phyloP scores from a whole-genome alignment of 2,888 invertebrate species.

The Pristionchus mayeri region DNA sequence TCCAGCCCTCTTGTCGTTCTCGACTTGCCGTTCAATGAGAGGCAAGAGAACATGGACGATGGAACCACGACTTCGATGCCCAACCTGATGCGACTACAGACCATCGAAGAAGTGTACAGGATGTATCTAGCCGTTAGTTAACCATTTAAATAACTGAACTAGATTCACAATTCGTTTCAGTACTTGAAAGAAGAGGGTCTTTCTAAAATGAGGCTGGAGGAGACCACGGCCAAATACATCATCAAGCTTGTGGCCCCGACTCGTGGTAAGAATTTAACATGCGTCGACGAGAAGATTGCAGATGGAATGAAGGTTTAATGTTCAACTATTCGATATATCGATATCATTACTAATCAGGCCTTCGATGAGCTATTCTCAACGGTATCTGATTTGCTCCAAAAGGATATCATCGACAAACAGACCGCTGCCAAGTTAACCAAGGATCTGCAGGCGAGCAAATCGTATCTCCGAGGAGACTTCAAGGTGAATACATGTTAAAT shows the following conservation, averaged over 20 bases:
- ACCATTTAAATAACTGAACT: background rate
- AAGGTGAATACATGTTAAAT: background rate
- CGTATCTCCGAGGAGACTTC: background rate
- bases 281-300: background rate
- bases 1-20: background rate
- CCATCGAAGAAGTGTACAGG: background rate
- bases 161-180: background rate
- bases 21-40: background rate
- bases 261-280: background rate
- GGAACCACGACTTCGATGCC: background rate
- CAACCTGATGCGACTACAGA: background rate
- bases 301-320: background rate
- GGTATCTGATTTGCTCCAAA: background rate
- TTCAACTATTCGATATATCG: background rate
- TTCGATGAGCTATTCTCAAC: background rate
- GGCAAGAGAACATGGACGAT: background rate
- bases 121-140: background rate
- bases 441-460: background rate
- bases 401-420: background rate
- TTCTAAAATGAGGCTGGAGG: background rate
- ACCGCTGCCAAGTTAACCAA: background rate
- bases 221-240: background rate
- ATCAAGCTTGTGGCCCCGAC: background rate
- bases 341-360: background rate
- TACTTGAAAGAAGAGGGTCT: background rate